Percentiles rank a stretch among this genome's conserved stretches.
phyloP scores from a whole-genome alignment of 2,113 vertebrate genomes.

The Vulpes lagopus region DNA sequence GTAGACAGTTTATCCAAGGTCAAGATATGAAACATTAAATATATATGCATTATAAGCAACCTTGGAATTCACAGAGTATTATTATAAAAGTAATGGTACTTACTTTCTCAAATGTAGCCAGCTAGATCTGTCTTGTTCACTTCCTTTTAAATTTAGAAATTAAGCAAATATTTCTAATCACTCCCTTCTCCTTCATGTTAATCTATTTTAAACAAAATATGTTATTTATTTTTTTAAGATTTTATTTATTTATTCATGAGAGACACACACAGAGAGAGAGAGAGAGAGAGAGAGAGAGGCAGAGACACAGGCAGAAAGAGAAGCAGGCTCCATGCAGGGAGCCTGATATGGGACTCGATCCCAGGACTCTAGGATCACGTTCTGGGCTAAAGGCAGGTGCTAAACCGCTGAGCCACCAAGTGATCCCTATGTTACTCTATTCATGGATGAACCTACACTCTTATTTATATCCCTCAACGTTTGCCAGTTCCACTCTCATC shows the following conservation, averaged over 20 bases:
- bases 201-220: not conserved
- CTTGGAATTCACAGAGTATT: not conserved
- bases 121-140: not conserved
- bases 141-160: not conserved
- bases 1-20: constrained; percentile 31
- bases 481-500: not conserved
- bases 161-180: not conserved
- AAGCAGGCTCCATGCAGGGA: no score
- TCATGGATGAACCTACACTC: not conserved
- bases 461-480: not conserved
- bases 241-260: no score
- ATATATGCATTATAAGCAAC: not conserved
- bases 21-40: constrained; percentile 34
- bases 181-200: not conserved
- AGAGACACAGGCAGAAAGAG: no score
- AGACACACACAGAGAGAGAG: no score
- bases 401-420: no score
- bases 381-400: no score
- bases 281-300: no score
- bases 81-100: not conserved
- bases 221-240: no score
- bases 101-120: not conserved
- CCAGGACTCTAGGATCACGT: no score
- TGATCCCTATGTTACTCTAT: not conserved
- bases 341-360: no score